phyloP scores from a whole-genome alignment of 2,888 invertebrate species.

The Ormyrus labotus region DNA sequence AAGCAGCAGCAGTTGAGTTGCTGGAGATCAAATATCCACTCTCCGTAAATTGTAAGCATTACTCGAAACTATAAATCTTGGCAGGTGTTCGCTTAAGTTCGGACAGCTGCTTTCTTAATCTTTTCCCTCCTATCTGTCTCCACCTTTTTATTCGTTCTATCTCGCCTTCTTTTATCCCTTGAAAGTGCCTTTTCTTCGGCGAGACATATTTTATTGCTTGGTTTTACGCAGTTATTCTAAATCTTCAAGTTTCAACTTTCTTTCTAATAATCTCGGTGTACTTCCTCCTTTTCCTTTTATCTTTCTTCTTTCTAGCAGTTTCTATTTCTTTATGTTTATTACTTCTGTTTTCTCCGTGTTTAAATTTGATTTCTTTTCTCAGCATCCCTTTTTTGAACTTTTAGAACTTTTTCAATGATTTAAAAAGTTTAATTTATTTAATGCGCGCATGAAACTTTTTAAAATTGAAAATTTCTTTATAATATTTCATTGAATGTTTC shows the following conservation, averaged over 20 bases:
- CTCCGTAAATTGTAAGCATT: constrained; percentile 29
- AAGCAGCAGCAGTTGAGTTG: too few relatives aligned
- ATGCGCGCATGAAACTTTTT: too few relatives aligned
- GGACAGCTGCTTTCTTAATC: constrained; percentile 16
- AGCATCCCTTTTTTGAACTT: too few relatives aligned
- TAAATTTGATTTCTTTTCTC: too few relatives aligned
- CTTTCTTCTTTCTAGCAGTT: too few relatives aligned
- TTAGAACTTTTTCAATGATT: too few relatives aligned
- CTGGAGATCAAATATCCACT: not conserved
- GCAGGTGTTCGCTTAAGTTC: constrained; percentile 4
- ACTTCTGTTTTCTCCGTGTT: too few relatives aligned
- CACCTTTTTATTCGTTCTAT: not conserved
- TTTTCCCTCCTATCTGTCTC: not conserved
- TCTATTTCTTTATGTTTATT: too few relatives aligned
- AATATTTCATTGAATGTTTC: too few relatives aligned
- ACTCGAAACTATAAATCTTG: constrained; percentile 19
- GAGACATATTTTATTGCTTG: too few relatives aligned
- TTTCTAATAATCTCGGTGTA: not conserved
- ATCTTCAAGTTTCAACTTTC: not conserved
- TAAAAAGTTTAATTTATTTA: too few relatives aligned
- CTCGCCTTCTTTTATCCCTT: not conserved
- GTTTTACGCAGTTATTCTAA: not conserved
- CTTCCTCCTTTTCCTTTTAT: not conserved
- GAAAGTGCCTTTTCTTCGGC: not conserved
- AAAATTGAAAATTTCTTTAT: too few relatives aligned